Base-by-base conservation (phyloP, 2,888 invertebrate species). In the Amblyjoppa proteus region DNA sequence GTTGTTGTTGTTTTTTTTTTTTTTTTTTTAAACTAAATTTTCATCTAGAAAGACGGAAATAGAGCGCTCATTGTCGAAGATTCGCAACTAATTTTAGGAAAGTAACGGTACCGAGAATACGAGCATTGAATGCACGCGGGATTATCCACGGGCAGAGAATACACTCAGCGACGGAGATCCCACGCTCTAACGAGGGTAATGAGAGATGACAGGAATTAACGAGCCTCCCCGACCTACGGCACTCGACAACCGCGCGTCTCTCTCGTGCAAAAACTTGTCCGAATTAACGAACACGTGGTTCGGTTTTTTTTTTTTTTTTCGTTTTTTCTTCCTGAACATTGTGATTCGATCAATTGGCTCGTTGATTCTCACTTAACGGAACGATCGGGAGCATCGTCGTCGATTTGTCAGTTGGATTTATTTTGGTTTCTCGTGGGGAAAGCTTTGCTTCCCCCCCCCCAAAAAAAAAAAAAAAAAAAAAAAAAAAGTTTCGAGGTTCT, bases 111-210 rank as follows among this genome's bases (percentile, higher is more conserved):
- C 58, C 58, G 45, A 64, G 64, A 31, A 64, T 49, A 49, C 28
- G 38, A 56, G 71, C 76, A 76, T 77, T 84, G 76, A 84, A 76
- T 80, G 75, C 81, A 76, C 38, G 73, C 66, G 51, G 80, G 66
- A 77, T 77, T 84, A 81, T 81, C 53, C 83, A 58, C 25, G 25
- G 73, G 69, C 64, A 31, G 49, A 75, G 75, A 68, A 20, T 71
- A 74, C 73, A 71, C 49, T 79, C 53, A 61, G n/a, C 5, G 66
- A 16, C 31, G 11, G 20, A 53, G 53, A 79, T 84, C 84, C 84
- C 84, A 84, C 80, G 84, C 76, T 84, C 73, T 81, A 84, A 84
- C 71, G 80, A 80, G 75, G 76, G 80, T 83, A 84, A 84, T 61
- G 76, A 84, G 80, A 81, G 71, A 49, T 75, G 80, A 80, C 84